Base-by-base conservation (phyloP, 2,797 vertebrate genomes). In the Lophius americanus region DNA sequence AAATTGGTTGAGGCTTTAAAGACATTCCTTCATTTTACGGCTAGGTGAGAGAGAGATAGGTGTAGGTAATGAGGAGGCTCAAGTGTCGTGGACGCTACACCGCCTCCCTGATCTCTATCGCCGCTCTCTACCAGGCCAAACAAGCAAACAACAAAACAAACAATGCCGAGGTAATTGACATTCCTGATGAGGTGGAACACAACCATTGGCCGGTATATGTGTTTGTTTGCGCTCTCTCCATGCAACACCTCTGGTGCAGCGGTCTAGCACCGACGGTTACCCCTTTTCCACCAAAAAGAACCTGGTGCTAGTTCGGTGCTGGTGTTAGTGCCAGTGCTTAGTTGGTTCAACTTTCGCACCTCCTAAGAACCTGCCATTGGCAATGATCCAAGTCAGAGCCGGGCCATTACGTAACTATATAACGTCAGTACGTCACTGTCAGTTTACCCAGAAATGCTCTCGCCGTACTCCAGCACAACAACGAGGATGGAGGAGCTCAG, bases 1-100 rank as follows among this genome's bases (percentile, higher is more conserved):
- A 91, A 93, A 91, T 75, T 70, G 87, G 82, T 90, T 78, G 85
- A 90, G 86, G 81, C 87, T 90, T 93, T 89, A 92, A 91, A 93
- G 92, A 80, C 88, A 93, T 93, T 91, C 89, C 88, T 85, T 36
- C 69, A 81, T 89, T 91, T 91, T 88, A 89, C 75, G 43, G 84
- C 71, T 68, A 82, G 79, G 80, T 84, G 87, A 79, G 76, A 83
- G 67, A 64, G 71, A 64, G 81, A 76, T 9, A 70, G 80, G 72
- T 42, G 73, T 69, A 68, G 83, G 74, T 89, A 89, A 92, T 85
- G 89, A 91, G 81, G 75, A 86, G 83, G 81, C 33, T 84, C 5
- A 35, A 76, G 86, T 83, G 81, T 84, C 84, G 63, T 44, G 48
- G 49, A 68, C 76, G 72, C 75, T 44, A 58, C 76, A 65, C 74